These are phyloP conservation scores for Apamea sordens DNA, from an alignment of 2,888 invertebrate genomes.

Conservation along the genomic window DNA sequence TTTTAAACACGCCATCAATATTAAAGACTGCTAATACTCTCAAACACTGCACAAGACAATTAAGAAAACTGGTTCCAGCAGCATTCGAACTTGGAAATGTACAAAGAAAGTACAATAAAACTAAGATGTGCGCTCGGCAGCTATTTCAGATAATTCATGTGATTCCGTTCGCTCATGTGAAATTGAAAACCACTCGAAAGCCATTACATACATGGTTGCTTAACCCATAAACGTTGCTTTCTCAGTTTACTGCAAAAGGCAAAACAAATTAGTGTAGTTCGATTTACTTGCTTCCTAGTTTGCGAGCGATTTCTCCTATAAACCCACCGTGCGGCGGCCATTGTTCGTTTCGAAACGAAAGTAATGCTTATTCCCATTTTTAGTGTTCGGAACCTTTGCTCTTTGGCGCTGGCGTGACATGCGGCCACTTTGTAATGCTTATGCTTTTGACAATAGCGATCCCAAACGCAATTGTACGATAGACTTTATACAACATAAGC, in stretches of 20 bases:
- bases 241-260: slow-evolving; percentile 83
- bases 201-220: slow-evolving; percentile 73
- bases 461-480: slow-evolving; percentile 32
- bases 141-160: slow-evolving; percentile 63
- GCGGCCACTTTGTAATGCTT: slow-evolving; percentile 75
- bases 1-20: slow-evolving; percentile 37
- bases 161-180: slow-evolving; percentile 67
- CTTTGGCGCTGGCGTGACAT: slow-evolving; percentile 80
- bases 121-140: slow-evolving; percentile 44
- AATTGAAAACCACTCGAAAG: slow-evolving; percentile 71
- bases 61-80: slow-evolving; percentile 45
- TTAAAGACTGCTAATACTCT: slow-evolving; percentile 32
- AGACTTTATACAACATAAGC: slow-evolving; percentile 31
- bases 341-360: slow-evolving; percentile 74
- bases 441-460: slow-evolving; percentile 70
- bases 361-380: slow-evolving; percentile 86
- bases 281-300: slow-evolving; percentile 81
- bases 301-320: slow-evolving; percentile 79
- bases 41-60: slow-evolving; percentile 48
- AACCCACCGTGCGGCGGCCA: slow-evolving; percentile 74
- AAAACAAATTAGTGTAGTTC: slow-evolving; percentile 85
- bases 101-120: slow-evolving; percentile 63
- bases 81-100: slow-evolving; percentile 43
- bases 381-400: slow-evolving; percentile 82
- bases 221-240: slow-evolving; percentile 77